Base-by-base conservation (phyloP, 2,888 invertebrate species). In the Tetranychus piercei region DNA sequence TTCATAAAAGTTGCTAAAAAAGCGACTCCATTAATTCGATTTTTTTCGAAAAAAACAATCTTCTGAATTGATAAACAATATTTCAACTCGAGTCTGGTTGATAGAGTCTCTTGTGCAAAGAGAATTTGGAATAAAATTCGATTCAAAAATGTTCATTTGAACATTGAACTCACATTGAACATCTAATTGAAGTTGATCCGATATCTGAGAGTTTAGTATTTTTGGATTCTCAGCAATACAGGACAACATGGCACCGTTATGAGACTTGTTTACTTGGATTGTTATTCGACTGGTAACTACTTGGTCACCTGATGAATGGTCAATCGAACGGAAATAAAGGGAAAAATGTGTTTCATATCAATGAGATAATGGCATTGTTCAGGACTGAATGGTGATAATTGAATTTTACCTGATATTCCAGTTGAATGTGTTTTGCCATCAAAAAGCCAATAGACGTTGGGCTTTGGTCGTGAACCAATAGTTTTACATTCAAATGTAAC, bases 401-500 rank as follows among this genome's bases (percentile, higher is more conserved):
- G 34, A 34, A 4, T 34, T 20, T 69, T 69, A 69, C 69, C 69
- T 20, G 69, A 55, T 20, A 45, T 8, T 34, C 20, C 55, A 55
- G n/a, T n/a, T 15, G n/a, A 55, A 23, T 73, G 23, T 71, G 69
- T 72, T 71, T 71, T 74, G 67, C 76, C 75, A 44, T 75, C 73
- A 72, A 77, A 77, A n/a, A 73, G n/a, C 75, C 76, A 77, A 64
- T 75, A 76, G 22, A 93, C 88, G 80, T 88, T 86, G 0, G 92
- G 91, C 0, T 92, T 88, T 0, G 93, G 93, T 77, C 91, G 84
- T 5, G 92, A 91, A 1, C 93, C 93, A 73, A 88, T 87, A 1
- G 90, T 88, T 81, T 89, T 88, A 82, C 93, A 94, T 72, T 88
- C 88, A 78, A 93, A 86, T 80, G 90, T 89, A 78, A 92, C 90